Evolutionary conservation across 1,140 invertebrate genomes (phyloP), one percentile per base, ranked within the genome.

Genomic region (Brachionus plicatilis): DNA sequence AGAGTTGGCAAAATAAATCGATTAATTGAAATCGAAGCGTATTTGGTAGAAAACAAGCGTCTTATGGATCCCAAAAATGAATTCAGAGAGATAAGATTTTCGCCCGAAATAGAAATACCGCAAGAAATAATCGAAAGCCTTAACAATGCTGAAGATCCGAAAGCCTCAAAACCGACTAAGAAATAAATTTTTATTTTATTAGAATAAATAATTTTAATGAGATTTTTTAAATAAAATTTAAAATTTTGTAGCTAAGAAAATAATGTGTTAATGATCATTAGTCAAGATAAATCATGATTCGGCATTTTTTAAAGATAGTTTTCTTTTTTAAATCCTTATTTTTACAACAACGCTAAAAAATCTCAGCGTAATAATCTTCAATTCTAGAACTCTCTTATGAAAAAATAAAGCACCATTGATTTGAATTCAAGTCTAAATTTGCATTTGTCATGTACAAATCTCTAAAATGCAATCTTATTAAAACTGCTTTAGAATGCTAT

Each of bases 1-100:
- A 9, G 79, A 41, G 79, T 82, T 14, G 17, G 37, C 7, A 82
- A 82, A 60, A 45, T 82, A 82, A 82, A 82, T 47, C 79, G 79
- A 20, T 17, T 82, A 37, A 60, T 82, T 11, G 79, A 82, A 45
- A 82, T 82, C 14, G 79, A 76, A n/a, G 29, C 43, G 17, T 53
- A 50, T 50, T 27, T 76, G 27, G 3, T 14, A 3, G 72, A 76
- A 50, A 76, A 29, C 50, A 76, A 50, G 24, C 43, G 47, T 12
- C 72, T 76, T 14, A 4, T 76, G 9, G 72, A 76, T 29, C 20
- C 45, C 11, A 76, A 50, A 47, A n/a, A 50, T 76, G 20, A 76
- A 47, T 37, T 5, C 37, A 60, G 79, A 82, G 79, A 60, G n/a
- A 45, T 68, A 12, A 43, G 56, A 37, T 82, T 68, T 65, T 43